Conservation (phyloP, 2,888 invertebrate genomes). For the Limnephilus auricula region DNA sequence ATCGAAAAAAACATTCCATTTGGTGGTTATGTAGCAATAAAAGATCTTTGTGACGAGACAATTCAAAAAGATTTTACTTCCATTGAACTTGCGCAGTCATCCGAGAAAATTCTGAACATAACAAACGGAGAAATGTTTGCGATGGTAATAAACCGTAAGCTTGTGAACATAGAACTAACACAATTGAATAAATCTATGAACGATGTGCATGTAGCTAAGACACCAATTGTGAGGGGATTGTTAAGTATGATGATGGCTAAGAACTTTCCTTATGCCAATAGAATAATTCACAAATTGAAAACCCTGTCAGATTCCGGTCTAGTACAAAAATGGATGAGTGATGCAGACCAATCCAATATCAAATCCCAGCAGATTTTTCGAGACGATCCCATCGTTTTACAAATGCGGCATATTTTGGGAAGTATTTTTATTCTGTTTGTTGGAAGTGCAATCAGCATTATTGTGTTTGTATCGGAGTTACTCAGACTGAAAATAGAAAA, state of each 20-base stretch:
- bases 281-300: not conserved
- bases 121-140: slow-evolving; percentile 15
- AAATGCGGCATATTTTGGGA: too few relatives aligned
- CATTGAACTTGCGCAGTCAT: not conserved
- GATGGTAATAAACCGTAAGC: not conserved
- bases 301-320: slow-evolving; percentile 20
- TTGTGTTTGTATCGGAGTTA: too few relatives aligned
- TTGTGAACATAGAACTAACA: not conserved
- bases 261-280: slow-evolving; percentile 20
- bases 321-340: slow-evolving; percentile 16
- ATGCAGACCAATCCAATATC: not conserved
- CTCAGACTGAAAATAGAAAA: not conserved
- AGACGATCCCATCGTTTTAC: not conserved
- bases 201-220: not conserved
- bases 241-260: slow-evolving; percentile 5
- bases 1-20: slow-evolving; percentile 13
- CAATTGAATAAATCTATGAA: not conserved
- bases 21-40: not conserved
- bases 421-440: not conserved
- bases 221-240: not conserved
- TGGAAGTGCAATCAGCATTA: not conserved
- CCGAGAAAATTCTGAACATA: not conserved
- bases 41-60: not conserved
- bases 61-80: not conserved
- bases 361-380: not conserved